Evolutionary conservation across 2,888 invertebrate genomes (phyloP), one percentile per base, ranked within the genome.

Genomic region (Tinea trinotella): DNA sequence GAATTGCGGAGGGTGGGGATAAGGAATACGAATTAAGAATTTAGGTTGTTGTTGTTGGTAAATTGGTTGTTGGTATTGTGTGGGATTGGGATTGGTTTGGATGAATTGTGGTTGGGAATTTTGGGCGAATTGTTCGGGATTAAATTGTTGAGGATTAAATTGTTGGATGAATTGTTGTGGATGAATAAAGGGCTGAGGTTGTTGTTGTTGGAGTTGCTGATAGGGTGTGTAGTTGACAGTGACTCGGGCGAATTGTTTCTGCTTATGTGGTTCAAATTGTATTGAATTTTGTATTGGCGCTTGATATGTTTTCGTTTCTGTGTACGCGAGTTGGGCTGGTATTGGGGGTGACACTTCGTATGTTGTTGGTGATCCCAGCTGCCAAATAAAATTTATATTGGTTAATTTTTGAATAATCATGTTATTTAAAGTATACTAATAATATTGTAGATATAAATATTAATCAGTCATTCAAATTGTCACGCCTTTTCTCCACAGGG

Each of bases 311-410:
- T 74, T 72, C 61, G 71, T 71, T 52, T 78, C 77, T 0, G 72
- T 59, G 62, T 80, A 79, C 1, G 76, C 76, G 34, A 80, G 64
- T 57, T 78, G 75, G 5, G 82, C 76, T 15, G 73, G 68, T 17
- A 82, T 67, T 7, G 77, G 74, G 1, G 68, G 65, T 18, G 79
- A 77, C 17, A 82, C 67, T 60, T 82, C 75, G 58, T 76, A 81
- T 15, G 69, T 70, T 20, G 73, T 70, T 5, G 76, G 73, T 34
- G 70, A 62, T 22, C 68, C 64, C 17, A 70, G 58, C 83, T 83
- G 74, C n/a, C 1, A n/a, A 30, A 30, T n/a, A n/a, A n/a, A n/a
- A n/a, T n/a, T n/a, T n/a, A n/a, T n/a, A n/a, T n/a, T n/a, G n/a
- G n/a, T n/a, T n/a, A n/a, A n/a, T n/a, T n/a, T n/a, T n/a, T n/a